These are phyloP conservation scores for Rhopalosiphum nymphaeae DNA, from an alignment of 2,888 invertebrate genomes.

Conservation along the genomic window DNA sequence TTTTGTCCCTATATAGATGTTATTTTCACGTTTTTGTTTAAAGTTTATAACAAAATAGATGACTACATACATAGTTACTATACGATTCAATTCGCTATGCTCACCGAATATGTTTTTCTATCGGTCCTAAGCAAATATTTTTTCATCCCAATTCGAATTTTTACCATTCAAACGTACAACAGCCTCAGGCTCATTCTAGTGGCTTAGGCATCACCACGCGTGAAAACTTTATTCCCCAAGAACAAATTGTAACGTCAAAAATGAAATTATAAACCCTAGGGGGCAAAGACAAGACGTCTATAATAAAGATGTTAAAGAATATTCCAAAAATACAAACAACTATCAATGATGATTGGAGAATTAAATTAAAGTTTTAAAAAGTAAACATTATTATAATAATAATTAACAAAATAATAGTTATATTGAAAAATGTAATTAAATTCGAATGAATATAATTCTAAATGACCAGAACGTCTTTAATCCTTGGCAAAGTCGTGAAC, in stretches of 20 bases:
- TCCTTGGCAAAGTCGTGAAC: not conserved
- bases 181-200: not conserved
- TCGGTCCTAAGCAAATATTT: slow-evolving; percentile 51
- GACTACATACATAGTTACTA: not conserved
- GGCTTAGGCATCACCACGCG: not conserved
- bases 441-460: not conserved
- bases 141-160: slow-evolving; percentile 27
- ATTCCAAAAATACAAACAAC: not conserved
- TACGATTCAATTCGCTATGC: slow-evolving; percentile 4
- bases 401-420: not conserved
- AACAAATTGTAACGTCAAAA: slow-evolving; percentile 16
- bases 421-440: not conserved
- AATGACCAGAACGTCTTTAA: not conserved
- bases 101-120: slow-evolving; percentile 9
- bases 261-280: slow-evolving; percentile 10
- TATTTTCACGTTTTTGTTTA: not conserved
- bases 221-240: not conserved
- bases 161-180: slow-evolving; percentile 25
- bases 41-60: slow-evolving; percentile 14
- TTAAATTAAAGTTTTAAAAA: not conserved
- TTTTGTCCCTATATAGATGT: not conserved
- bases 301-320: not conserved
- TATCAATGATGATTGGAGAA: not conserved
- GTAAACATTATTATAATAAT: not conserved
- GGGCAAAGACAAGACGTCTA: not conserved